phyloP scores from a whole-genome alignment of 2,113 vertebrate genomes.

The Oryzias celebensis region DNA sequence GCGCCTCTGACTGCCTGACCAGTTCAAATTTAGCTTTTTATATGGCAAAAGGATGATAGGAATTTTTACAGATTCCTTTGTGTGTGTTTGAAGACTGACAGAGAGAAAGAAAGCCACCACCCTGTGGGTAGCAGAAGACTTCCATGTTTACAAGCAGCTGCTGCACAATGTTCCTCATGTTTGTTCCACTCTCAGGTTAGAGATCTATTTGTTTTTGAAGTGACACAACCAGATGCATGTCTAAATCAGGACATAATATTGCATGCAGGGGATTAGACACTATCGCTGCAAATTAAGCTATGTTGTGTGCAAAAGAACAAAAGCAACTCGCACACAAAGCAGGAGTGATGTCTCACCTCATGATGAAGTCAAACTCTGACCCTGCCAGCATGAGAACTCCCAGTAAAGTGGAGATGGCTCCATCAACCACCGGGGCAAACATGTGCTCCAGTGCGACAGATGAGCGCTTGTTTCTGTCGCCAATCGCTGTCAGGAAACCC shows the following conservation, averaged over 20 bases:
- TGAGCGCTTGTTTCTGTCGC: slow-evolving; percentile 88
- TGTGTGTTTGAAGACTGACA: slow-evolving; percentile 38
- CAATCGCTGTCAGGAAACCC: slow-evolving; percentile 96
- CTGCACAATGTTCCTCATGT: slow-evolving; percentile 80
- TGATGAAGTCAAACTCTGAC: slow-evolving; percentile 98
- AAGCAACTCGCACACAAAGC: not conserved
- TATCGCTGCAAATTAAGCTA: no score
- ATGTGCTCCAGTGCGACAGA: slow-evolving; percentile 93
- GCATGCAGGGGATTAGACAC: slow-evolving; percentile 29
- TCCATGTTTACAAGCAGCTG: slow-evolving; percentile 84
- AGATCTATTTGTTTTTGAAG: slow-evolving; percentile 55
- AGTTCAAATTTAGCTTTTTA: slow-evolving; percentile 70
- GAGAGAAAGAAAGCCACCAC: slow-evolving; percentile 60
- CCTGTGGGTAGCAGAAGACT: slow-evolving; percentile 75
- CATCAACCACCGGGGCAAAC: slow-evolving; percentile 96
- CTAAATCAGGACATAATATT: slow-evolving; percentile 54
- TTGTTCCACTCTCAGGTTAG: slow-evolving; percentile 71
- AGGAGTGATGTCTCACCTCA: slow-evolving; percentile 84
- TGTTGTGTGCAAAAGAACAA: no score
- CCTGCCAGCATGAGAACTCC: slow-evolving; percentile 97
- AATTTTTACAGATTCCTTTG: slow-evolving; percentile 68
- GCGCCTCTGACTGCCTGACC: slow-evolving; percentile 55
- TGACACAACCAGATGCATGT: slow-evolving; percentile 75
- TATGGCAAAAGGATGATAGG: slow-evolving; percentile 67
- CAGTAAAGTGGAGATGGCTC: slow-evolving; percentile 92